Base-by-base conservation (phyloP, 2,797 vertebrate species). In the Cottoperca gobio region DNA sequence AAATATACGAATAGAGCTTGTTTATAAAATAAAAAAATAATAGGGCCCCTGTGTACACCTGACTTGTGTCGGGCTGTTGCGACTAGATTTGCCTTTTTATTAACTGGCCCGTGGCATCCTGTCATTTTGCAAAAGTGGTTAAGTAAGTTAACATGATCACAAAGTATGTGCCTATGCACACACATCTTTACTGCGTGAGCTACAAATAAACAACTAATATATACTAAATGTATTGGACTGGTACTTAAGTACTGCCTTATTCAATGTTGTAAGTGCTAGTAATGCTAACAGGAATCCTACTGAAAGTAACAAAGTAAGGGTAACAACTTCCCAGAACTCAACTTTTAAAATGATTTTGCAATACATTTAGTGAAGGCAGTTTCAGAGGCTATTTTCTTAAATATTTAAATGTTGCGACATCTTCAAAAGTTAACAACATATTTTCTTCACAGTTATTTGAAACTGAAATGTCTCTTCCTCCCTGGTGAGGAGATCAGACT, bases 401-500 rank as follows among this genome's bases (percentile, higher is more conserved):
- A 68, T 60, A 45, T 68, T 45, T 52, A 52, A 69, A 54, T 35
- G 23, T 50, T 66, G 49, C 33, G 7, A 49, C 49, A 57, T 45
- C 19, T 39, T 67, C 3, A 62, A 16, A 70, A 62, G 53, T 61
- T 40, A 45, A 53, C 49, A 39, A 75, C 12, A 63, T 40, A 31
- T 70, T 63, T 73, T 21, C 39, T 58, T 21, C 55, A 66, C 46
- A 26, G 71, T 45, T 70, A 69, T 83, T 10, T 70, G 52, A 76
- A 80, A 62, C 58, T 70, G 68, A 84, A 81, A 79, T 83, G 31
- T 70, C 24, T 70, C 10, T 65, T 33, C 33, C 14, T 81, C 83
- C 48, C 75, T 12, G 52, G 46, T 73, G 86, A 75, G 70, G 73
- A 57, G 73, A 75, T 83, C 43, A 59, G 72, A 81, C 78, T 73